A percentile compares a stretch with the other conserved stretches of the same genome.
Evolutionary conservation across 2,113 vertebrate species (phyloP).

Genomic region (Elgaria multicarinata): DNA sequence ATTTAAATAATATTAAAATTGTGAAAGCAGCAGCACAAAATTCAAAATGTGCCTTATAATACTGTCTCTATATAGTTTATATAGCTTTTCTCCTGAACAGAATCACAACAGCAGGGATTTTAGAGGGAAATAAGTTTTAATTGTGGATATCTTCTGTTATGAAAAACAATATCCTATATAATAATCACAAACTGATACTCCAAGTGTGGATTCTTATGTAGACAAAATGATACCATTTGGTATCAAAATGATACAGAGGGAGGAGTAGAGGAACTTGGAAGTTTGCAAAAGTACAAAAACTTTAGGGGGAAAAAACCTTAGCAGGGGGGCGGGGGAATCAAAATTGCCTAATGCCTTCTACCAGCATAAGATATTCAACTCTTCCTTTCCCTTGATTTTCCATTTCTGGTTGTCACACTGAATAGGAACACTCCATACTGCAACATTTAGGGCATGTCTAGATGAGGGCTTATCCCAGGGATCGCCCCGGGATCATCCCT

Average conservation of each 20-base stretch:
- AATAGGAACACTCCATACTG: background rate
- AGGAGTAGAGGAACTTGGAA: background rate
- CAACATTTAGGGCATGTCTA: too few species aligned
- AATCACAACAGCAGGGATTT: slow-evolving; percentile 46
- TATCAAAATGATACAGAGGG: too few species aligned
- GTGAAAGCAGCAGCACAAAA: slow-evolving; percentile 46
- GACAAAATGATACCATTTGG: background rate
- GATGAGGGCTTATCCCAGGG: too few species aligned
- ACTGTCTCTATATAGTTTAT: slow-evolving; percentile 49
- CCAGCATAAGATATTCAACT: too few species aligned
- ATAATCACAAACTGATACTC: background rate
- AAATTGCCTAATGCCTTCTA: too few species aligned
- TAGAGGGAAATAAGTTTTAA: slow-evolving; percentile 46
- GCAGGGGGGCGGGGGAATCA: too few species aligned
- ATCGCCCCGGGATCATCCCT: too few species aligned
- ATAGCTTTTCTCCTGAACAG: slow-evolving; percentile 44
- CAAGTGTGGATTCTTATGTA: background rate
- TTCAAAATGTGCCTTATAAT: slow-evolving; percentile 55
- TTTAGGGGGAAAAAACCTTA: background rate
- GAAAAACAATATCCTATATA: slow-evolving; percentile 20
- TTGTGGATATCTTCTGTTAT: slow-evolving; percentile 63
- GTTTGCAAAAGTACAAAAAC: background rate
- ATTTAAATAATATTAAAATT: slow-evolving; percentile 67
- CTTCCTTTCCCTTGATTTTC: too few species aligned
- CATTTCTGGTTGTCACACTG: too few species aligned